Base-by-base conservation (phyloP, 1,140 invertebrate species). In the Orchesella cincta region DNA sequence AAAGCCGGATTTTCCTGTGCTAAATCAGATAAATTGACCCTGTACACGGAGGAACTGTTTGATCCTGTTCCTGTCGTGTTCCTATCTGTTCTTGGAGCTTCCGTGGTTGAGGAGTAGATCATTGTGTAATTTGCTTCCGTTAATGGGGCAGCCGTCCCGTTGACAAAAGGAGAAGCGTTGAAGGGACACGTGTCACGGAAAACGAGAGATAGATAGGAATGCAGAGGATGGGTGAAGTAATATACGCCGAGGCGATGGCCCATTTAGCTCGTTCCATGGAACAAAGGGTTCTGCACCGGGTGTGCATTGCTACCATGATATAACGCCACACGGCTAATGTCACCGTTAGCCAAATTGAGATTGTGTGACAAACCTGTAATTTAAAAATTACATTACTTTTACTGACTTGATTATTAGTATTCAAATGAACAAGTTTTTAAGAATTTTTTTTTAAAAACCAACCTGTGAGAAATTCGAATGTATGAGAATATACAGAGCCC, bases 311-410 rank as follows among this genome's bases (percentile, higher is more conserved):
- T 0, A 97, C 93, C 0, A 94, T 94, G 23, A 98, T 91, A 84
- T 95, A 98, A 3, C 96, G 88, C 93, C 96, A 98, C 3, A 98
- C 91, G 0, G 96, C 96, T 46, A 98, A 84, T 0, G 93, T 93
- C 0, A 98, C 92, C 0, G 95, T 97, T 75, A 98, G 84, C 90
- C 93, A 96, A 74, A 96, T 97, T 0, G 94, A 95, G 54, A 97
- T 93, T 0, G 95, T 97, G 85, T 98, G 96, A 83, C 92, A 91
- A 0, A 95, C 93, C 85, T 94, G 89, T 85, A 51, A 31, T 18
- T 14, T 20, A 46, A 46, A 46, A 46, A 46, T 20, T 46, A 20
- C 39, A 20, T 46, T 46, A 46, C 8, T 46, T 46, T 46, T 46
- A 46, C 8, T 20, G 20, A 20, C 8, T 46, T n/a, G n/a, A n/a